phyloP scores from a whole-genome alignment of 2,797 vertebrate species.

The Gambelia wislizenii region DNA sequence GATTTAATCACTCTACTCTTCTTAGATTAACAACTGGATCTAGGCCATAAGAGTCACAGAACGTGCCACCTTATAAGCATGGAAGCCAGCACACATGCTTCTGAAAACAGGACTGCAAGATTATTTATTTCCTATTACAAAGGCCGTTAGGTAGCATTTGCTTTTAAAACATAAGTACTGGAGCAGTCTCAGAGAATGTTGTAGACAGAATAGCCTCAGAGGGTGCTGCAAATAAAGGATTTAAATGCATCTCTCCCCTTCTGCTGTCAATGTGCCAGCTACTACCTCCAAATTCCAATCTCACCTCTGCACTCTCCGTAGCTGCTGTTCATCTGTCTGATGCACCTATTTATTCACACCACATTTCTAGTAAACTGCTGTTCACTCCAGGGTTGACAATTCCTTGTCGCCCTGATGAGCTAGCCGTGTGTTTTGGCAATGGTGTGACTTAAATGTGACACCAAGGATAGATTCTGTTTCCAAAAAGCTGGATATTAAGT shows the following conservation, averaged over 20 bases:
- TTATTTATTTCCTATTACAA: slow-evolving; percentile 19
- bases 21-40: too few relatives aligned
- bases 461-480: slow-evolving; percentile 35
- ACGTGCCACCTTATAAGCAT: slow-evolving; percentile 12
- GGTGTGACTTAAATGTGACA: slow-evolving; percentile 9
- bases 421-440: slow-evolving; percentile 29
- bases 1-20: too few relatives aligned
- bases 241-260: slow-evolving; percentile 20
- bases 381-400: slow-evolving; percentile 26
- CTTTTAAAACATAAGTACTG: slow-evolving; percentile 54
- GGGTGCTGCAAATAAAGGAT: slow-evolving; percentile 28
- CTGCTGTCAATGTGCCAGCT: slow-evolving; percentile 27
- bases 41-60: too few relatives aligned
- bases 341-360: slow-evolving; percentile 12
- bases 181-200: slow-evolving; percentile 32
- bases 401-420: slow-evolving; percentile 17
- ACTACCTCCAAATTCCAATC: slow-evolving; percentile 11
- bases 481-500: not conserved
- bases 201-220: slow-evolving; percentile 16
- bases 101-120: not conserved
- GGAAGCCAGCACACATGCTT: not conserved
- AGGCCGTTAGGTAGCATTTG: slow-evolving; percentile 41
- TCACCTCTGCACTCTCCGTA: slow-evolving; percentile 31
- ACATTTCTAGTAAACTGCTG: slow-evolving; percentile 47
- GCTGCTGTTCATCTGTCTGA: slow-evolving; percentile 21